A percentile compares a stretch with the other conserved stretches of the same genome.
phyloP scores from a whole-genome alignment of 2,888 invertebrate genomes.

The Amblyteles armatorius region DNA sequence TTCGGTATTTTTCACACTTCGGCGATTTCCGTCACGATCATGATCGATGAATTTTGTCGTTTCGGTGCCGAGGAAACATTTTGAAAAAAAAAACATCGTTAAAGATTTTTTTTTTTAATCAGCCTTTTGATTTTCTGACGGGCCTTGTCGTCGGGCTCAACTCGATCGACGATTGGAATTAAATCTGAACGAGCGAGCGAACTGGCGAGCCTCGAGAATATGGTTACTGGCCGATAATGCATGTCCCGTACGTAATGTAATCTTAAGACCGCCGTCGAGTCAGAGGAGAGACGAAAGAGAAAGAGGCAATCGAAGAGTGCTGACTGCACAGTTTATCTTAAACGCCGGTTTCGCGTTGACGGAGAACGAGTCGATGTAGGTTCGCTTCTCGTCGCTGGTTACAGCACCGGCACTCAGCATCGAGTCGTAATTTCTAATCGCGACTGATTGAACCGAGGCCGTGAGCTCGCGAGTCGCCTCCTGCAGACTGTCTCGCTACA shows the following conservation, averaged over 20 bases:
- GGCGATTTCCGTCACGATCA: too few relatives aligned
- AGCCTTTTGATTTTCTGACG: not conserved
- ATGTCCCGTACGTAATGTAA: slow-evolving; percentile 34
- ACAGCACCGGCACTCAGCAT: slow-evolving; percentile 29
- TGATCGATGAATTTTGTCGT: too few relatives aligned
- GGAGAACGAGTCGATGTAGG: slow-evolving; percentile 6
- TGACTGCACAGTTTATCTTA: slow-evolving; percentile 53
- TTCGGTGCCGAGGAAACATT: too few relatives aligned
- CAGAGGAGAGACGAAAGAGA: slow-evolving; percentile 14
- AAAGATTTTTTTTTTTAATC: too few relatives aligned
- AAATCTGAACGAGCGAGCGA: slow-evolving; percentile 1
- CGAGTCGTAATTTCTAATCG: slow-evolving; percentile 57
- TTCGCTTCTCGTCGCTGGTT: slow-evolving; percentile 17
- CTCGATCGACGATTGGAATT: slow-evolving; percentile 43
- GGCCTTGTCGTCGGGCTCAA: slow-evolving; percentile 2
- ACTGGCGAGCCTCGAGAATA: slow-evolving; percentile 6
- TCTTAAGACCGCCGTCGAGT: slow-evolving; percentile 7
- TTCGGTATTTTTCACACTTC: too few relatives aligned
- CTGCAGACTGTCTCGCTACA: not conserved
- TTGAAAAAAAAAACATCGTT: too few relatives aligned
- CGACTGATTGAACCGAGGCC: slow-evolving; percentile 66
- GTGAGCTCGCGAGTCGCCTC: slow-evolving; percentile 12
- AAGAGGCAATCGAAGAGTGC: slow-evolving; percentile 45
- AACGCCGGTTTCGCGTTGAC: slow-evolving; percentile 52
- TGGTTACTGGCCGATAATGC: slow-evolving; percentile 5